Base-by-base conservation (phyloP, 2,113 vertebrate species). In the Ramphastos sulfuratus region DNA sequence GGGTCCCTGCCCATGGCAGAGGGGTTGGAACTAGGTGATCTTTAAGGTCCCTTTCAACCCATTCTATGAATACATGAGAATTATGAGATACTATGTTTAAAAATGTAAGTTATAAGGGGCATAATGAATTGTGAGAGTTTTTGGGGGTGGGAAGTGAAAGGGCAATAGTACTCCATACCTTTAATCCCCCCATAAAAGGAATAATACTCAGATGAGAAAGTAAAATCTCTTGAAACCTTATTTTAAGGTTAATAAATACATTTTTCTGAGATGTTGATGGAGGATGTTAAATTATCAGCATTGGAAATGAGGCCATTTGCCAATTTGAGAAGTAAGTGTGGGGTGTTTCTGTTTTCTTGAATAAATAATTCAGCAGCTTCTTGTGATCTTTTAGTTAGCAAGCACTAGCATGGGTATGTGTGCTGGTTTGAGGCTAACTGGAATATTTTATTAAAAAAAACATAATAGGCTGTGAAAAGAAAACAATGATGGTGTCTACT, bases 331-430 rank as follows among this genome's bases (percentile, higher is more conserved):
- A 61, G 44, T 74, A 48, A 80, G 25, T 50, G 48, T 50, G 46
- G 66, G 19, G 2, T 0, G 37, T 4, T 28, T 16, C 42, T 42
- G 69, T 35, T 65, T 63, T 78, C 82, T 59, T 81, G 2, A 82
- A 92, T 92, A 82, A 94, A 94, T 90, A 87, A 94, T 96, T 88
- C 80, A 88, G n/a, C 61, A 90, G 63, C 59, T 86, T 82, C 31
- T 84, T 89, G 78, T 2, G 30, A 92, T 66, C 92, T 81, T 63
- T 78, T n/a, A 78, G 56, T 39, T 56, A 92, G 66, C 66, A 86
- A 87, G 86, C 15, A 3, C 70, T 81, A 58, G 46, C 0, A 0
- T 78, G 37, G 37, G 37, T 37, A 9, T 37, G 7, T 37, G 37
- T 37, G 37, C 37, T 37, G 37, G 37, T 37, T 37, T 37, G 37